These are phyloP conservation scores for Suillia variegata DNA, from an alignment of 2,888 invertebrate species.

Conservation along the genomic window DNA sequence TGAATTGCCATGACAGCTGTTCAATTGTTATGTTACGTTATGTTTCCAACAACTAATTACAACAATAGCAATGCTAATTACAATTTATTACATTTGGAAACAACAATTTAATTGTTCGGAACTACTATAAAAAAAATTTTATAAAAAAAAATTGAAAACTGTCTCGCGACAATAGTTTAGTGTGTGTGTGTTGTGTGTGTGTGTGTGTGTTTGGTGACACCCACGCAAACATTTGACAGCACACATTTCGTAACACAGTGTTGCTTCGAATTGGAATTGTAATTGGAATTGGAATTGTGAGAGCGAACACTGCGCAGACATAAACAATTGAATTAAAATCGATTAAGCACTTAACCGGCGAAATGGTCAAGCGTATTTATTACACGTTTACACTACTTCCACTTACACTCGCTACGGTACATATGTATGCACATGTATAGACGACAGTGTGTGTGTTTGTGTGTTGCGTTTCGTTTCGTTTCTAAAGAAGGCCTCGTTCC, in stretches of 20 bases:
- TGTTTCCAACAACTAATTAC: too few species aligned
- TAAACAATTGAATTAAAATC: not conserved
- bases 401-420: too few species aligned
- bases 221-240: not conserved
- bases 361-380: not conserved
- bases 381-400: not conserved
- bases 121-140: too few species aligned
- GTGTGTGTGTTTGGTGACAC: too few species aligned
- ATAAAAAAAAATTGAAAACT: not conserved
- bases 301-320: not conserved
- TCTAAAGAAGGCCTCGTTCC: too few species aligned
- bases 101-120: not conserved
- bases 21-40: not conserved
- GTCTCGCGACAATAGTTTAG: not conserved
- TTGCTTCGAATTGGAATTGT: too few species aligned
- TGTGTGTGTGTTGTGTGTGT: not conserved
- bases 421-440: too few species aligned
- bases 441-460: too few species aligned
- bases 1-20: not conserved
- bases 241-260: too few species aligned
- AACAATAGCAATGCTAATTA: not conserved
- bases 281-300: too few species aligned
- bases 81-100: not conserved
- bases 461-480: too few species aligned
- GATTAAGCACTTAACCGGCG: slow-evolving; percentile 2